Percentiles rank a stretch among this genome's conserved stretches.
Evolutionary conservation across 2,888 invertebrate genomes (phyloP).

Genomic region (Peribatodes rhomboidaria): DNA sequence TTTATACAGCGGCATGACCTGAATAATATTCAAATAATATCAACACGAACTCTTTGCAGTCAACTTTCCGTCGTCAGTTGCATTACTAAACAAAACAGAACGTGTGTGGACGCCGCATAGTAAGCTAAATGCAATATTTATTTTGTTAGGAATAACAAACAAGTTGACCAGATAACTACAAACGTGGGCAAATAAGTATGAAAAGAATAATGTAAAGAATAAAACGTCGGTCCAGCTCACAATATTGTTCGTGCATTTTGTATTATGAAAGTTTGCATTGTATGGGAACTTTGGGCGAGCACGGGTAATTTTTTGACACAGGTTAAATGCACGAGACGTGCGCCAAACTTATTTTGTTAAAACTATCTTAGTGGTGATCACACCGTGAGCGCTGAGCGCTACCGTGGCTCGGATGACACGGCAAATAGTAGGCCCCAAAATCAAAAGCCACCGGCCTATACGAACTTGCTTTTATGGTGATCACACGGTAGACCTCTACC

Average conservation of each 20-base stretch:
- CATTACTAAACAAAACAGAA: constrained; percentile 53
- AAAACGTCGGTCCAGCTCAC: neutral
- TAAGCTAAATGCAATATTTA: constrained; percentile 51
- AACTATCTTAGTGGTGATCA: too few species aligned
- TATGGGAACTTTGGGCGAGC: neutral
- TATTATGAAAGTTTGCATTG: neutral
- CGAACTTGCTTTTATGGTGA: too few species aligned
- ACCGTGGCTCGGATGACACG: too few species aligned
- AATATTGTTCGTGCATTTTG: constrained; percentile 6
- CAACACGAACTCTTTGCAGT: neutral
- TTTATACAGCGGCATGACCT: neutral
- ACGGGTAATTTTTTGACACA: neutral
- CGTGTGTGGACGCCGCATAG: constrained; percentile 37
- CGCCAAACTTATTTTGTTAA: too few species aligned
- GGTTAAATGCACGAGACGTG: neutral
- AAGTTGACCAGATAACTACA: constrained; percentile 25
- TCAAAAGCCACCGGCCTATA: too few species aligned
- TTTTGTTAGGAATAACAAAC: constrained; percentile 41
- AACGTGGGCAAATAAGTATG: constrained; percentile 18
- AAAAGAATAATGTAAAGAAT: constrained; percentile 18
- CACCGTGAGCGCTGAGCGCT: too few species aligned
- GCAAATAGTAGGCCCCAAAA: too few species aligned
- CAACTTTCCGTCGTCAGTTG: constrained; percentile 19
- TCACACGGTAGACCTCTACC: too few species aligned
- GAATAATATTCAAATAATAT: neutral